These are phyloP conservation scores for Timema podura DNA, from an alignment of 2,888 invertebrate genomes.

Conservation along the genomic window DNA sequence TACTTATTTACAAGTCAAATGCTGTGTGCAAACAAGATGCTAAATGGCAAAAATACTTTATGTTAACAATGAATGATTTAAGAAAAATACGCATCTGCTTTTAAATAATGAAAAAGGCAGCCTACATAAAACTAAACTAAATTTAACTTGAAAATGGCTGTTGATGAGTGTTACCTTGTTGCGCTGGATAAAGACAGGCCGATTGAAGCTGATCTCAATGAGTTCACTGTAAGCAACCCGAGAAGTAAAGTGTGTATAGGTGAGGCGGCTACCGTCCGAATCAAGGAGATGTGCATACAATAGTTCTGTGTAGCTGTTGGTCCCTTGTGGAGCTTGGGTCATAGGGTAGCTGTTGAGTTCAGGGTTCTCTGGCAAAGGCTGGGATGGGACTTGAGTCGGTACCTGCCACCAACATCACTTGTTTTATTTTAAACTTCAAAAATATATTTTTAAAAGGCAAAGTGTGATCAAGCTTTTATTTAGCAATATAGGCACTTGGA, in stretches of 20 bases:
- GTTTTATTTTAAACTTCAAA: no score
- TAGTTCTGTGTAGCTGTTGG: slow-evolving; percentile 62
- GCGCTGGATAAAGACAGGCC: slow-evolving; percentile 71
- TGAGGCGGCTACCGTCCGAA: slow-evolving; percentile 71
- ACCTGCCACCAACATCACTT: slow-evolving; percentile 48
- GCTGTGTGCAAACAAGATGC: no score
- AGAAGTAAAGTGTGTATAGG: slow-evolving; percentile 77
- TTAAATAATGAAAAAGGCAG: no score
- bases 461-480: no score
- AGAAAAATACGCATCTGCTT: no score
- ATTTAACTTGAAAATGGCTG: no score
- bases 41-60: no score
- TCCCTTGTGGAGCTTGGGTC: not conserved
- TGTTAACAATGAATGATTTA: no score
- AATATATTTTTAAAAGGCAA: no score
- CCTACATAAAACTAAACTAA: no score
- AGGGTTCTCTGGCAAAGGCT: not conserved
- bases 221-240: slow-evolving; percentile 69
- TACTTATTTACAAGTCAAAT: no score
- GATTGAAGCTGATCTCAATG: slow-evolving; percentile 75
- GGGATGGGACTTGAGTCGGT: slow-evolving; percentile 60
- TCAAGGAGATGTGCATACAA: slow-evolving; percentile 78
- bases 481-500: no score
- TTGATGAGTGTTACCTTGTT: slow-evolving; percentile 49
- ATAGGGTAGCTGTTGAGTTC: slow-evolving; percentile 25